These are phyloP conservation scores for Proctacanthus coquilletti DNA, from an alignment of 1,140 invertebrate genomes.

Conservation along the genomic window DNA sequence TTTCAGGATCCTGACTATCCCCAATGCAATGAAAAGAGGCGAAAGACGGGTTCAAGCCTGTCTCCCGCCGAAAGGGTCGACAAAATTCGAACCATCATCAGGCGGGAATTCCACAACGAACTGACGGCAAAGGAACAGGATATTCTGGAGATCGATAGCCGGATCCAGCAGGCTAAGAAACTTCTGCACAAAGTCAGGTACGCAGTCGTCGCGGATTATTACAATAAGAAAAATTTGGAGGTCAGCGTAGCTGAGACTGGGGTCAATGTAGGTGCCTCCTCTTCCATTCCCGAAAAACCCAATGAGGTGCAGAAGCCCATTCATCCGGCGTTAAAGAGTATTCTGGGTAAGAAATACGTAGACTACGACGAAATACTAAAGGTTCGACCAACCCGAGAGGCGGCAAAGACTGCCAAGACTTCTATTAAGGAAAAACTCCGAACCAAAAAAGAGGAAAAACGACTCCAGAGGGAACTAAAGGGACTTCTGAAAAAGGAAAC, in stretches of 20 bases:
- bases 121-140: constrained; percentile 36
- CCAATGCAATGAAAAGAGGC: constrained; percentile 2
- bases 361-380: constrained; percentile 30
- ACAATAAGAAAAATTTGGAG: constrained; percentile 43
- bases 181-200: constrained; percentile 56
- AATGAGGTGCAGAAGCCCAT: constrained; percentile 38
- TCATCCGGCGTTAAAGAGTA: constrained; percentile 54
- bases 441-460: constrained; percentile 12
- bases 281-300: constrained; percentile 12
- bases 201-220: constrained; percentile 48
- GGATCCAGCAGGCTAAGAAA: constrained; percentile 40
- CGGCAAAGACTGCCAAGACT: constrained; percentile 30
- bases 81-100: constrained; percentile 31
- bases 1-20: constrained; percentile 25
- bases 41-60: neutral
- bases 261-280: constrained; percentile 20
- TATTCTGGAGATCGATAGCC: constrained; percentile 38
- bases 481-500: constrained; percentile 8
- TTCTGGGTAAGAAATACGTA: constrained; percentile 40
- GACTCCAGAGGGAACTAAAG: constrained; percentile 14
- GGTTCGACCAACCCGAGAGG: constrained; percentile 29
- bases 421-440: constrained; percentile 21
- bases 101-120: constrained; percentile 37
- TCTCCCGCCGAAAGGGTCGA: neutral
- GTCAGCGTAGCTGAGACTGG: constrained; percentile 32